Conservation (phyloP, 2,113 vertebrate species). For the Mesitornis unicolor region DNA sequence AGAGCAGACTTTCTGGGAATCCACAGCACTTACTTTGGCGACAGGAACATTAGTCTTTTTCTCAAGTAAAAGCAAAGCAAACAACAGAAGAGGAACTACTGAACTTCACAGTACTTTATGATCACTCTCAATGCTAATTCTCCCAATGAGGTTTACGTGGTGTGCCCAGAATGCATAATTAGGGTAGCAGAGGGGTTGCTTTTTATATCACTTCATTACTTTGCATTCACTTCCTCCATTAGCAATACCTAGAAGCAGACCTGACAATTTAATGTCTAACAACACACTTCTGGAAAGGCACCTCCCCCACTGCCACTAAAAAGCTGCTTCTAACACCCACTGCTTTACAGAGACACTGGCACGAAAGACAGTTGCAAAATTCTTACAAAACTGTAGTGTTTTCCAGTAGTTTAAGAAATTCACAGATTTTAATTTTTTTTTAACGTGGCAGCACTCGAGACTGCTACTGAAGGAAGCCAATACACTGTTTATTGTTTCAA, state of each 20-base stretch:
- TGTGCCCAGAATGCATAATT: conserved; percentile 36
- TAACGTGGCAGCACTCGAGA: not conserved
- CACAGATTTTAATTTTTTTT: not conserved
- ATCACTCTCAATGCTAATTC: conserved; percentile 30
- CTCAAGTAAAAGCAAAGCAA: conserved; percentile 34
- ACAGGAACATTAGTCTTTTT: conserved; percentile 14
- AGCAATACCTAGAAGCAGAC: conserved; percentile 41
- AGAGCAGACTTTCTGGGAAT: conserved; percentile 6
- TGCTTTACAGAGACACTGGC: not conserved
- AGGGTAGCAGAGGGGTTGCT: not conserved
- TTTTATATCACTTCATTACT: conserved; percentile 34
- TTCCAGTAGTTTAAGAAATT: not conserved
- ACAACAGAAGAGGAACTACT: conserved; percentile 36
- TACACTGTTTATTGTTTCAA: not conserved
- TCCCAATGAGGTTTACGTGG: not conserved
- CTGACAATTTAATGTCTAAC: conserved; percentile 6
- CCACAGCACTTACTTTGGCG: not conserved
- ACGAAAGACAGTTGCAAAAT: not conserved
- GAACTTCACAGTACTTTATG: not conserved
- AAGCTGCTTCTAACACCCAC: not conserved
- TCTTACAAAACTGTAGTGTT: not conserved
- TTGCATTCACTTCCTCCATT: conserved; percentile 49
- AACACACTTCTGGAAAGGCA: not conserved
- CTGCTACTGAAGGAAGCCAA: not conserved
- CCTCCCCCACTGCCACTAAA: not conserved